A percentile compares a stretch with the other conserved stretches of the same genome.
Evolutionary conservation across 2,113 vertebrate genomes (phyloP).

Genomic region (Boleophthalmus pectinirostris): DNA sequence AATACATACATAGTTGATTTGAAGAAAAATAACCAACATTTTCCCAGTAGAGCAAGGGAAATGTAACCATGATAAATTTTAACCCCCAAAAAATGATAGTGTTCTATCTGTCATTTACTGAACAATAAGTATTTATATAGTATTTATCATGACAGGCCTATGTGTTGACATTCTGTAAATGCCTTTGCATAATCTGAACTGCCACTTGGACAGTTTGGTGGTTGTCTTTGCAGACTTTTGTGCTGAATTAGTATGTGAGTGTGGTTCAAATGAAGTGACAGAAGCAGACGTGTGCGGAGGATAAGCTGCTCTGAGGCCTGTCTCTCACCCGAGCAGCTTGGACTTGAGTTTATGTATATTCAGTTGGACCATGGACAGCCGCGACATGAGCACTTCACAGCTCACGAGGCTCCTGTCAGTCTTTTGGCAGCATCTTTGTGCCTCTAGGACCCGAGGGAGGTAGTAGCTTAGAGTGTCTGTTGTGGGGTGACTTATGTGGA

Average conservation of each 20-base stretch:
- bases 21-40: too few species aligned
- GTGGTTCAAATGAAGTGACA: conserved; percentile 23
- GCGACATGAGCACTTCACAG: conserved; percentile 58
- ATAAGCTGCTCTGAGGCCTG: conserved; percentile 45
- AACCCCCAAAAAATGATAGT: too few species aligned
- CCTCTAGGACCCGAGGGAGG: conserved; percentile 55
- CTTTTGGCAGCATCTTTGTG: conserved; percentile 62
- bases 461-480: conserved; percentile 65
- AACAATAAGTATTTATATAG: too few species aligned
- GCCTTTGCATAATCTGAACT: conserved; percentile 12
- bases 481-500: conserved; percentile 69
- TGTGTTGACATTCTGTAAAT: not conserved
- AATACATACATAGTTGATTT: too few species aligned
- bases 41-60: too few species aligned
- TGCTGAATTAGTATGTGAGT: conserved; percentile 15
- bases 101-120: too few species aligned
- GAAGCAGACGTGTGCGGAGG: conserved; percentile 36
- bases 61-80: too few species aligned
- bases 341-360: conserved; percentile 39
- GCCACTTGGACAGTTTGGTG: not conserved
- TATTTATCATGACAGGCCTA: too few species aligned
- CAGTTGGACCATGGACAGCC: conserved; percentile 50
- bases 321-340: conserved; percentile 40
- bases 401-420: conserved; percentile 51
- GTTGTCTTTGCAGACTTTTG: conserved; percentile 6